phyloP scores from a whole-genome alignment of 1,140 invertebrate genomes.

The Bombus confusus region DNA sequence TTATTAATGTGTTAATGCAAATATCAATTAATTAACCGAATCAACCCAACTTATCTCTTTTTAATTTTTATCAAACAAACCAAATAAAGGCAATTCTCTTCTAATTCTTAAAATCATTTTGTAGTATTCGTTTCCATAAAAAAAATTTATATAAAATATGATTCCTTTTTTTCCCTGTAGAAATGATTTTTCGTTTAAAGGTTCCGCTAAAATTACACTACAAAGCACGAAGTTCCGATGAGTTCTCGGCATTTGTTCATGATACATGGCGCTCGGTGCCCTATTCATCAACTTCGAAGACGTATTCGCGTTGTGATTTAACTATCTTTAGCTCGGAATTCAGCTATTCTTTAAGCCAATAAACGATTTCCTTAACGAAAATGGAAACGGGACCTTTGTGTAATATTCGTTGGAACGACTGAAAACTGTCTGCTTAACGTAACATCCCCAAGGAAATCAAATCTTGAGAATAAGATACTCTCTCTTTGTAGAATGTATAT shows the following conservation, averaged over 20 bases:
- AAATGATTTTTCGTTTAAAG: neutral
- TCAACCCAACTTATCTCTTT: too few species aligned
- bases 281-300: conserved; percentile 14
- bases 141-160: too few species aligned
- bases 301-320: neutral
- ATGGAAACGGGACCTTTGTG: neutral
- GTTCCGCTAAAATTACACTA: conserved; percentile 4
- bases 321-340: neutral
- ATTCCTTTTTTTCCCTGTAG: too few species aligned
- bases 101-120: too few species aligned
- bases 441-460: neutral
- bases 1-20: too few species aligned
- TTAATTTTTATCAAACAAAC: too few species aligned
- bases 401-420: neutral
- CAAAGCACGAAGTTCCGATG: neutral
- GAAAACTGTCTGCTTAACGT: neutral
- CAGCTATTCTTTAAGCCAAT: neutral
- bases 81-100: too few species aligned
- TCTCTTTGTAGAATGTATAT: neutral
- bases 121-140: too few species aligned
- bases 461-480: neutral
- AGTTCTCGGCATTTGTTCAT: conserved; percentile 9
- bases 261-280: neutral
- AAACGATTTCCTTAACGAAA: neutral
- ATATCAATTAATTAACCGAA: too few species aligned